These are phyloP conservation scores for Cataglyphis cursor DNA, from an alignment of 2,888 invertebrate species.

Conservation along the genomic window DNA sequence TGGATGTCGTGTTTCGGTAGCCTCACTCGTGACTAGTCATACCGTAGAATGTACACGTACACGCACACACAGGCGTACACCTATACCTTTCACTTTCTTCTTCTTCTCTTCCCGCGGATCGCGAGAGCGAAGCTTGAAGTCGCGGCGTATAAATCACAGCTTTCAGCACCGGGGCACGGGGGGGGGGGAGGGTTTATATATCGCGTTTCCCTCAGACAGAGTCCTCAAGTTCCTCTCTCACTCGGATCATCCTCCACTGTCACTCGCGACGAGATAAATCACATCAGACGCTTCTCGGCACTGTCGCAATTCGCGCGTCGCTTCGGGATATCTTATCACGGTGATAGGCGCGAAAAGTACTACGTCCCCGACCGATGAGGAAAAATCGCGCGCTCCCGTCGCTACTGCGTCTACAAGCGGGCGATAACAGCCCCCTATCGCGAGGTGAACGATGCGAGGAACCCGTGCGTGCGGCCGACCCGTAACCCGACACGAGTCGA, in stretches of 20 bases:
- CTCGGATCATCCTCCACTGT: slow-evolving; percentile 27
- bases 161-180: slow-evolving; percentile 3
- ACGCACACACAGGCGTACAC: slow-evolving; percentile 40
- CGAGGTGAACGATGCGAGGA: slow-evolving; percentile 50
- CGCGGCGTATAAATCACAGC: slow-evolving; percentile 44
- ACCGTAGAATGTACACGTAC: slow-evolving; percentile 55
- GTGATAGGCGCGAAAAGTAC: neutral
- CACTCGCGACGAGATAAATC: slow-evolving; percentile 27
- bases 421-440: slow-evolving; percentile 14
- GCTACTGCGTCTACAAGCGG: neutral
- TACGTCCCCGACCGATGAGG: neutral
- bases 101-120: neutral
- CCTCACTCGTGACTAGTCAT: slow-evolving; percentile 70
- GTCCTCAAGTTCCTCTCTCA: slow-evolving; percentile 33
- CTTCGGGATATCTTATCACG: neutral
- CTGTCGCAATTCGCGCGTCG: neutral
- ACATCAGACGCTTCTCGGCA: neutral
- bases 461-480: slow-evolving; percentile 73
- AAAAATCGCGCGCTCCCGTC: slow-evolving; percentile 23
- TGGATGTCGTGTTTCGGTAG: slow-evolving; percentile 39
- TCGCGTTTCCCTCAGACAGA: slow-evolving; percentile 27
- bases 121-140: slow-evolving; percentile 28
- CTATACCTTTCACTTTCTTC: slow-evolving; percentile 1
- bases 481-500: slow-evolving; percentile 78
- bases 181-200: neutral